These are phyloP conservation scores for Doryteuthis pealeii DNA, from an alignment of 1,140 invertebrate species.

Conservation along the genomic window DNA sequence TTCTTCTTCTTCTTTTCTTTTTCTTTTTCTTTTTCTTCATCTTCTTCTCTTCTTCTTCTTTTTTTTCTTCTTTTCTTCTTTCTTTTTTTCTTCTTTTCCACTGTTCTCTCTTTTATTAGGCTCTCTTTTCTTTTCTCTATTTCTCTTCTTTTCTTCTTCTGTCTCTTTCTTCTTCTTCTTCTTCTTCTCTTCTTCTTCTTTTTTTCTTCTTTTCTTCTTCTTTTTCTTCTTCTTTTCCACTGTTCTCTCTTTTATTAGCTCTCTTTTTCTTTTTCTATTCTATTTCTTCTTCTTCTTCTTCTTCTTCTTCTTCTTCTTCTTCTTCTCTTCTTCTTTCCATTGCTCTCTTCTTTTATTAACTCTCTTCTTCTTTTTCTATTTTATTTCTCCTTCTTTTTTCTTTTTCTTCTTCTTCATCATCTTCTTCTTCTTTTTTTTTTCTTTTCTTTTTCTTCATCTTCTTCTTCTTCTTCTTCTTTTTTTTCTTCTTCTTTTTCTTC, in stretches of 20 bases:
- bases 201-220: neutral
- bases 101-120: neutral
- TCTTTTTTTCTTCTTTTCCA: neutral
- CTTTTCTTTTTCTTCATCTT: neutral
- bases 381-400: neutral
- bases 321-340: neutral
- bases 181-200: neutral
- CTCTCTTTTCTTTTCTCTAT: neutral
- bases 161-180: neutral
- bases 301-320: neutral
- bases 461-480: neutral
- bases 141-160: neutral
- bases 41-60: neutral
- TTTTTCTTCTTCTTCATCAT: neutral
- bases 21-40: neutral
- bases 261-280: neutral
- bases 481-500: neutral
- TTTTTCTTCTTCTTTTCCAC: neutral
- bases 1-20: neutral
- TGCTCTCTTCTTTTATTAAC: neutral
- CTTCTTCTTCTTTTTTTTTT: neutral
- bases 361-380: neutral
- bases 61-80: neutral
- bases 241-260: neutral
- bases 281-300: neutral